Conservation (phyloP, 2,113 vertebrate genomes). For the Trachemys scripta region DNA sequence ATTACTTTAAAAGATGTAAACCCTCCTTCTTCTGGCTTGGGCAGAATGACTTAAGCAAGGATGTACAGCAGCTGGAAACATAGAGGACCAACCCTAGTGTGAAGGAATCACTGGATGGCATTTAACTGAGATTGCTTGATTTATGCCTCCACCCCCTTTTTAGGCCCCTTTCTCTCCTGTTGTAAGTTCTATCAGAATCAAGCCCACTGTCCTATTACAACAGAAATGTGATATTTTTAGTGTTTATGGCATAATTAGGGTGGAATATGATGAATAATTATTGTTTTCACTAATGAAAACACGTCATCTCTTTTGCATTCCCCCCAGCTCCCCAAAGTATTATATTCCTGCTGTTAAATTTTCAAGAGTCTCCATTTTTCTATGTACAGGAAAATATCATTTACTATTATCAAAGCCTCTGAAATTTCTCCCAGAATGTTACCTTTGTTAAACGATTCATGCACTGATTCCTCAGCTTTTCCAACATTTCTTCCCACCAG, state of each 20-base stretch:
- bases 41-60: background rate
- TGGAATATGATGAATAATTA: background rate
- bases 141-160: background rate
- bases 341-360: background rate
- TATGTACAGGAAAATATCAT: background rate
- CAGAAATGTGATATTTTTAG: background rate
- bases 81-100: background rate
- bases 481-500: background rate
- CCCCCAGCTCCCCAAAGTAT: background rate
- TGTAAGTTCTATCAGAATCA: background rate
- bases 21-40: background rate
- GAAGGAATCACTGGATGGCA: background rate
- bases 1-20: background rate
- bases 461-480: background rate
- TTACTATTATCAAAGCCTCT: background rate
- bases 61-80: background rate
- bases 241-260: background rate
- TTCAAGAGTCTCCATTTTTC: background rate
- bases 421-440: background rate
- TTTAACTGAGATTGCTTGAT: background rate
- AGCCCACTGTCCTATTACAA: background rate
- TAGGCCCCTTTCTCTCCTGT: background rate
- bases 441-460: background rate
- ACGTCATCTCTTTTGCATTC: background rate
- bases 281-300: background rate